Conservation (phyloP, 1,140 invertebrate species). For the Hormaphis cornu region DNA sequence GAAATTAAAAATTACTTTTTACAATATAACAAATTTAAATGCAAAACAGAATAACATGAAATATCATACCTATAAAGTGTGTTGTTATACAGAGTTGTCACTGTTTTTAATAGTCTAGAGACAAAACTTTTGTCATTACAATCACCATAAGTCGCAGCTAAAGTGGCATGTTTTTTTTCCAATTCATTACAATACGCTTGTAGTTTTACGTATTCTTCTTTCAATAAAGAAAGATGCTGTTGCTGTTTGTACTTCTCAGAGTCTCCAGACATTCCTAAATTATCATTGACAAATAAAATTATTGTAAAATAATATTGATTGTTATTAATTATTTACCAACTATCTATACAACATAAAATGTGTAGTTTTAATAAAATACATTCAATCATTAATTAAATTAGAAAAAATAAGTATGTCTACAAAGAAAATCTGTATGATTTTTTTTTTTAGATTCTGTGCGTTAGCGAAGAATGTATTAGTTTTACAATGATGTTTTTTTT, state of each 20-base stretch:
- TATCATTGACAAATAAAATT: neutral
- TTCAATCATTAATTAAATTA: too few relatives aligned
- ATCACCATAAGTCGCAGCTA: conserved; percentile 51
- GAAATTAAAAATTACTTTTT: conserved; percentile 41
- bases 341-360: neutral
- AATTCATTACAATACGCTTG: conserved; percentile 71
- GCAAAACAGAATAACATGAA: neutral
- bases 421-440: too few relatives aligned
- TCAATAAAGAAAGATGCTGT: conserved; percentile 71
- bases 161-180: conserved; percentile 70
- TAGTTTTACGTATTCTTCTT: conserved; percentile 85
- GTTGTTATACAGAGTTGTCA: conserved; percentile 61
- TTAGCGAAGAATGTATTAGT: too few relatives aligned
- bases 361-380: too few relatives aligned
- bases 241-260: conserved; percentile 67
- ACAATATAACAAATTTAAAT: neutral
- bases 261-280: conserved; percentile 23
- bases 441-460: too few relatives aligned
- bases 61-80: conserved; percentile 33
- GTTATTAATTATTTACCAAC: neutral
- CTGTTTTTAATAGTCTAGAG: conserved; percentile 63
- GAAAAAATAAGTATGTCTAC: too few relatives aligned
- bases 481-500: too few relatives aligned
- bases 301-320: neutral
- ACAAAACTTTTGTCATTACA: conserved; percentile 66